Percentiles rank a stretch among this genome's conserved stretches.
Conservation (phyloP, 2,113 vertebrate genomes). For the Sardina pilchardus region DNA sequence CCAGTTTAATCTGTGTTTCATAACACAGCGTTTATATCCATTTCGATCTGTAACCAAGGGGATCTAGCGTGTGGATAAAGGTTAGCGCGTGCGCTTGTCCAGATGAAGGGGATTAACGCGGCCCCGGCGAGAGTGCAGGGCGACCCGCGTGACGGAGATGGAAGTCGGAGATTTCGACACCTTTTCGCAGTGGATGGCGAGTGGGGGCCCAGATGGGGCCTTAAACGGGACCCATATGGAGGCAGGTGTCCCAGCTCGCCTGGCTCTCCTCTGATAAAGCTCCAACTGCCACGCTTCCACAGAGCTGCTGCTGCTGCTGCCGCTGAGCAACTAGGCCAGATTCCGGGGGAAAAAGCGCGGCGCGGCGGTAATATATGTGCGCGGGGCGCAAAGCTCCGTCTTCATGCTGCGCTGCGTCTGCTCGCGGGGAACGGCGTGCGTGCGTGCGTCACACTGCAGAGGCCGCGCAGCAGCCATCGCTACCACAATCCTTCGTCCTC, state of each 20-base stretch:
- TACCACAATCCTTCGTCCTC: background rate
- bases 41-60: background rate
- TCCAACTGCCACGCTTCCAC: background rate
- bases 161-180: background rate
- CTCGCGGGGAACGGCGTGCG: too few relatives aligned
- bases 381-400: background rate
- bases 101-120: background rate
- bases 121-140: slow-evolving; percentile 6
- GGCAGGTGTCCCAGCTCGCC: slow-evolving; percentile 33
- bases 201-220: background rate
- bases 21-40: background rate
- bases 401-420: background rate
- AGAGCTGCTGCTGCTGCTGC: background rate
- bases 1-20: background rate
- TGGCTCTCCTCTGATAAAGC: slow-evolving; percentile 20
- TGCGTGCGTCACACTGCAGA: background rate
- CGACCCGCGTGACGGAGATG: background rate
- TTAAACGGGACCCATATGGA: slow-evolving; percentile 47
- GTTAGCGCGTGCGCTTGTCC: background rate
- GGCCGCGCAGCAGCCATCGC: background rate
- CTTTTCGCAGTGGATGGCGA: background rate
- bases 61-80: background rate
- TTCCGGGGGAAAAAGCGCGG: background rate
- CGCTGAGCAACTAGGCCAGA: background rate
- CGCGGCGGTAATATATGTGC: background rate